Base-by-base conservation (phyloP, 2,797 vertebrate species). In the Enteromius viviparus region DNA sequence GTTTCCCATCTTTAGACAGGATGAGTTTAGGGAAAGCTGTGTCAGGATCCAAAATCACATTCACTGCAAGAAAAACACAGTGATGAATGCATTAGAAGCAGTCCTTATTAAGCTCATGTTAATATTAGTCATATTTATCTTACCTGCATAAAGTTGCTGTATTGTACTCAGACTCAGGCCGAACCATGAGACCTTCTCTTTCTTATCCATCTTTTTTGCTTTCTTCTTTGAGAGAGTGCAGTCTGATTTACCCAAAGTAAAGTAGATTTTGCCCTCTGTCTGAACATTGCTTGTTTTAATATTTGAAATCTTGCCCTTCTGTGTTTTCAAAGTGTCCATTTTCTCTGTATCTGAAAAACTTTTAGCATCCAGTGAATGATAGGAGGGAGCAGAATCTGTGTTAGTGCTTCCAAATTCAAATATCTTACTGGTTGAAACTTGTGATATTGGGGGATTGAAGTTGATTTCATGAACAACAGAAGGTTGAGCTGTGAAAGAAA, bases 11-110 rank as follows among this genome's bases (percentile, higher is more conserved):
- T 4, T 66, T 76, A 55, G 81, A 77, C 49, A 83, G 81, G 11
- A 60, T n/a, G 29, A 83, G 81, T 58, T 77, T 68, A 6, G 81
- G 81, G 10, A 77, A 12, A 32, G 81, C 74, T n/a, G 81, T 83
- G 26, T 40, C 26, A 6, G 49, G 49, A 45, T 83, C 81, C 51
- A 83, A 55, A 58, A 26, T 45, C 34, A 83, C 74, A 47, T 83
- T 7, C 64, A 83, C 81, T 83, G 49, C 19, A 58, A 77, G 37
- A 34, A 26, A 8, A 76, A 53, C 19, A 34, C 14, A 32, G 11
- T n/a, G 6, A 65, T 6, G 0, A 64, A 29, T 26, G 47, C 11
- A 49, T 34, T 15, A 47, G 8, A 47, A 32, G 23, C 40, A 47
- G 23, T 62, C 26, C 5, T 1, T 65, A 37, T 37, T 37, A 37